Conservation (phyloP, 2,113 vertebrate species). For the Pseudopipra pipra region DNA sequence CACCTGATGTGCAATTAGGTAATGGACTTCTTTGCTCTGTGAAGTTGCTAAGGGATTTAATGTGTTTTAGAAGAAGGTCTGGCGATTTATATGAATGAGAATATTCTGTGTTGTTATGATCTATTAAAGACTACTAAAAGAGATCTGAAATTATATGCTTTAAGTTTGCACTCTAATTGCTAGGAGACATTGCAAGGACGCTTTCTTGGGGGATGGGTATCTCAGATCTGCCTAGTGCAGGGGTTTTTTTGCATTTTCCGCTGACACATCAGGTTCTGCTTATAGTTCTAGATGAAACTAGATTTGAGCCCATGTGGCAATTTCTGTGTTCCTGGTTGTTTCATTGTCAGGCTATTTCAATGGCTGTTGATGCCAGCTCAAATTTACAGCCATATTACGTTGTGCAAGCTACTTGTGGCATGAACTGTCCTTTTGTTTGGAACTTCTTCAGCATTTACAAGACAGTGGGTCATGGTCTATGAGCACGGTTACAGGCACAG, state of each 20-base stretch:
- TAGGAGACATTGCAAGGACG: neutral
- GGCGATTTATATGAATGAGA: neutral
- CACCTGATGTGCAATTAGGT: neutral
- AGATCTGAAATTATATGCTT: neutral
- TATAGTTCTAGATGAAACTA: constrained; percentile 20
- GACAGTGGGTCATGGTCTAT: constrained; percentile 22
- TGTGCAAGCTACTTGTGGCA: neutral
- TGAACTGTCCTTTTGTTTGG: constrained; percentile 17
- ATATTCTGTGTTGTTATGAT: neutral
- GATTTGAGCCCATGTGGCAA: constrained; percentile 25
- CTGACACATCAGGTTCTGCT: neutral
- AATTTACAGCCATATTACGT: neutral
- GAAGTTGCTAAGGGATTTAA: neutral
- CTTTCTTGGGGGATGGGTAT: neutral
- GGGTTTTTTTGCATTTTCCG: neutral
- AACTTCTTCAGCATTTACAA: constrained; percentile 33
- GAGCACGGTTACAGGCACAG: neutral
- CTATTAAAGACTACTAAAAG: neutral
- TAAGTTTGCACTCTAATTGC: neutral
- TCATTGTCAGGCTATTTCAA: constrained; percentile 16
- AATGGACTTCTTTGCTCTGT: neutral
- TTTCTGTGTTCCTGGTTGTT: constrained; percentile 17
- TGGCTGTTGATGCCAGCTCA: neutral
- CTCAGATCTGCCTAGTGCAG: neutral
- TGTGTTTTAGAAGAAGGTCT: neutral